Evolutionary conservation across 2,888 invertebrate genomes (phyloP).

Genomic region (Caenorhabditis sp.): DNA sequence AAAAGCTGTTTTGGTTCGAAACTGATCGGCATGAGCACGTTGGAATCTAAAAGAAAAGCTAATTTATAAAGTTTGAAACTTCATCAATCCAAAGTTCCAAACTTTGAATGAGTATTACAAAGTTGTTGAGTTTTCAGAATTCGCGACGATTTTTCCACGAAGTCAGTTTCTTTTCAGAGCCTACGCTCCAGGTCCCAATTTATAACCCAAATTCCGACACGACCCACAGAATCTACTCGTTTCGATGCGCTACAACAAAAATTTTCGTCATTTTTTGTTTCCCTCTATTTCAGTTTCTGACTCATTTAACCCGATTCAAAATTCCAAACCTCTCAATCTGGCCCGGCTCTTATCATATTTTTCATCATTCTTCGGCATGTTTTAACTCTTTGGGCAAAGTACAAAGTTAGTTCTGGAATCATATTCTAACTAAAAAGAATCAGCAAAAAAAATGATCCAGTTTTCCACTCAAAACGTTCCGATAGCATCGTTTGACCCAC

Average conservation of each 20-base stretch:
- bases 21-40: too few relatives aligned
- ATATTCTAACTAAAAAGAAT: neutral
- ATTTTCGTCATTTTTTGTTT: neutral
- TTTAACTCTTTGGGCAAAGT: neutral
- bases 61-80: too few relatives aligned
- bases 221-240: too few relatives aligned
- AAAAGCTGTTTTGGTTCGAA: too few relatives aligned
- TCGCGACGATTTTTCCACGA: too few relatives aligned
- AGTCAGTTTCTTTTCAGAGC: too few relatives aligned
- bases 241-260: neutral
- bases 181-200: too few relatives aligned
- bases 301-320: constrained; percentile 18
- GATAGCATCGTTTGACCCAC: constrained; percentile 20
- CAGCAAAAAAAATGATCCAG: neutral
- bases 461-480: neutral
- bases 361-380: neutral
- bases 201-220: too few relatives aligned
- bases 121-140: too few relatives aligned
- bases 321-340: neutral
- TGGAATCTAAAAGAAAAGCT: too few relatives aligned
- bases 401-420: neutral
- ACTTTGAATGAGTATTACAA: too few relatives aligned
- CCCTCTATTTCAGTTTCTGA: constrained; percentile 9
- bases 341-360: neutral
- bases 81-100: too few relatives aligned